phyloP scores from a whole-genome alignment of 2,113 vertebrate genomes.

The Zosterops pallidus region DNA sequence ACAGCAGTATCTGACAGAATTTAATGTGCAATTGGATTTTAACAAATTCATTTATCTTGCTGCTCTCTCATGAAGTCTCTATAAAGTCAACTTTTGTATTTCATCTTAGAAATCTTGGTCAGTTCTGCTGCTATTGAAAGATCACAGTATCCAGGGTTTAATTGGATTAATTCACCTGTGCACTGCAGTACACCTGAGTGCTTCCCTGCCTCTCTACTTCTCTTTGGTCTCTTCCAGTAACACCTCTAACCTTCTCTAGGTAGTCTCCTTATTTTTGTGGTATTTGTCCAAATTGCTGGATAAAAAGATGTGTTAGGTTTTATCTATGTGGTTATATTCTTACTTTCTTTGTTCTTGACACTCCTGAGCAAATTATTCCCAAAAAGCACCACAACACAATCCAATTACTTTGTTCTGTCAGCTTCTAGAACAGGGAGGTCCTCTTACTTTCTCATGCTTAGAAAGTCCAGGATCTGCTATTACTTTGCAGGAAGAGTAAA shows the following conservation, averaged over 20 bases:
- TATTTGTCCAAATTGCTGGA: not conserved
- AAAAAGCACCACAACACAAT: not conserved
- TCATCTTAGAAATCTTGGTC: not conserved
- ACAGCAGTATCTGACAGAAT: not conserved
- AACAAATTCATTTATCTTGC: not conserved
- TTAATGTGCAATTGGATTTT: not conserved
- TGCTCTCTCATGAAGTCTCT: not conserved
- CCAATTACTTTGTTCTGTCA: not conserved
- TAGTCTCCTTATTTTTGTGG: not conserved
- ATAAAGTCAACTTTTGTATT: not conserved
- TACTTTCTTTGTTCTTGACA: not conserved
- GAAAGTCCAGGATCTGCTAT: not conserved
- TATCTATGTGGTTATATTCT: not conserved
- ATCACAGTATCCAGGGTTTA: not conserved
- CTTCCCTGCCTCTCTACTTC: not conserved
- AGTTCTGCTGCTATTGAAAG: not conserved
- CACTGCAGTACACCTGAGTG: accelerated
- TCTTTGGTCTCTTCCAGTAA: not conserved
- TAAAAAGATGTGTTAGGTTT: not conserved
- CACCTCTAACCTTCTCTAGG: not conserved
- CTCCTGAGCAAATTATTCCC: not conserved
- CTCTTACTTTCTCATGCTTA: not conserved
- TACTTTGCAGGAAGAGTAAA: not conserved
- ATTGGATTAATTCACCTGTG: accelerated
- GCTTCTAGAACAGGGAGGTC: not conserved